These are phyloP conservation scores for Actinostola sp. DNA, from an alignment of 92 coral and sea anemone species.

Conservation along the genomic window DNA sequence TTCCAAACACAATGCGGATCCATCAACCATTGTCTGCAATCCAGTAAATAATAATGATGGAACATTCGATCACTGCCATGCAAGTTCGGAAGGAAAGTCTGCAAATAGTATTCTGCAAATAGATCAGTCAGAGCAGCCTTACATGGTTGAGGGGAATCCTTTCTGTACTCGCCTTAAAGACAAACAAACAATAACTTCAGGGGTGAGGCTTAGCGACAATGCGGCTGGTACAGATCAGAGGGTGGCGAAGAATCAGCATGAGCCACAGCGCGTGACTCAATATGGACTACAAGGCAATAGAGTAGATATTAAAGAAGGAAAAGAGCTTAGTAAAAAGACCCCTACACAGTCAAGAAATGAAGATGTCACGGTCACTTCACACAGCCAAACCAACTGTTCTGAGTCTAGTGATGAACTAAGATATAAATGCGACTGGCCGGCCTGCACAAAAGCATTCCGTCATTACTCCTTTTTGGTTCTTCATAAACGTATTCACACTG, in stretches of 20 bases:
- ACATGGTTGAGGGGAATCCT: too few species aligned
- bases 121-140: too few species aligned
- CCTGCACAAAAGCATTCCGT: constrained; percentile 28
- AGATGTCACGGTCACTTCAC: neutral
- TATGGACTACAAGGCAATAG: neutral
- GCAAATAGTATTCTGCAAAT: too few species aligned
- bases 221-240: too few species aligned
- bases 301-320: neutral
- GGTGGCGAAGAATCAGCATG: too few species aligned
- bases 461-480: constrained; percentile 45
- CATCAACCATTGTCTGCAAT: neutral
- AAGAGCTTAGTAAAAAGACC: too few species aligned
- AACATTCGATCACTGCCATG: neutral
- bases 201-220: neutral
- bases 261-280: too few species aligned
- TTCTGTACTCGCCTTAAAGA: too few species aligned
- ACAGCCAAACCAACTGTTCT: neutral
- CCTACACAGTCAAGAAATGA: neutral
- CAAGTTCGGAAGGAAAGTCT: neutral
- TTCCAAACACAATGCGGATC: neutral
- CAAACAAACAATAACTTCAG: neutral
- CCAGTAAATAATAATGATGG: neutral
- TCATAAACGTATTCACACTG: constrained; percentile 40
- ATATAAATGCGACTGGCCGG: constrained; percentile 48
- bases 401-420: neutral